Evolutionary conservation across 1,140 invertebrate species (phyloP).

Genomic region (Orchesella cincta): DNA sequence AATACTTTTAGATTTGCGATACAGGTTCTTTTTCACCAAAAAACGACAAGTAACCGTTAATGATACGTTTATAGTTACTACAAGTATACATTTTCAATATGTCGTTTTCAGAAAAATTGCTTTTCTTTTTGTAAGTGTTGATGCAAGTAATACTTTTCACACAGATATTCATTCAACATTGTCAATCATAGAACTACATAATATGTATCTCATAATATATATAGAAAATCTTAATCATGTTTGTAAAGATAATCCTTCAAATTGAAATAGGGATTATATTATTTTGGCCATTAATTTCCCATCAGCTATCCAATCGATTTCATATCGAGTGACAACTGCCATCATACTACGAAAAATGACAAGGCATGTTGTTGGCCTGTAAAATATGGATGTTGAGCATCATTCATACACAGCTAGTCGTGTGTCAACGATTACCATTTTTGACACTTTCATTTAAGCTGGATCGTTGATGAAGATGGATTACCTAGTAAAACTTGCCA

Average conservation of each 20-base stretch:
- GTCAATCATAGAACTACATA: too few relatives aligned
- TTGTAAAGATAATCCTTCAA: background rate
- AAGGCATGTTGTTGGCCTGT: background rate
- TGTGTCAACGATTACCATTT: background rate
- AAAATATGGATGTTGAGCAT: background rate
- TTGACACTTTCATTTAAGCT: too few relatives aligned
- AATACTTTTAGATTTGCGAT: constrained; percentile 19
- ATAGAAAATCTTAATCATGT: too few relatives aligned
- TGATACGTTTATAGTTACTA: background rate
- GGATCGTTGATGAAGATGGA: too few relatives aligned
- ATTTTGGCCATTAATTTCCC: background rate
- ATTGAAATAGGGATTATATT: background rate
- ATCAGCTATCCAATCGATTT: background rate
- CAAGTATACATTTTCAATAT: constrained; percentile 8
- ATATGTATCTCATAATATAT: too few relatives aligned
- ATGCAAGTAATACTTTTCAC: too few relatives aligned
- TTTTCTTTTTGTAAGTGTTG: too few relatives aligned
- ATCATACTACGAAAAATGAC: background rate
- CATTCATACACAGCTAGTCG: background rate
- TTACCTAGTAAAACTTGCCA: background rate
- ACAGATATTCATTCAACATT: too few relatives aligned
- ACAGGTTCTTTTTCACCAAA: background rate
- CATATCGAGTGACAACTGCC: background rate
- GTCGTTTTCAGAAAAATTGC: too few relatives aligned
- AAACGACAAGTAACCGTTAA: background rate